Percentiles rank a stretch among this genome's conserved stretches.
Conservation (phyloP, 2,113 vertebrate genomes). For the Ageneiosus marmoratus region DNA sequence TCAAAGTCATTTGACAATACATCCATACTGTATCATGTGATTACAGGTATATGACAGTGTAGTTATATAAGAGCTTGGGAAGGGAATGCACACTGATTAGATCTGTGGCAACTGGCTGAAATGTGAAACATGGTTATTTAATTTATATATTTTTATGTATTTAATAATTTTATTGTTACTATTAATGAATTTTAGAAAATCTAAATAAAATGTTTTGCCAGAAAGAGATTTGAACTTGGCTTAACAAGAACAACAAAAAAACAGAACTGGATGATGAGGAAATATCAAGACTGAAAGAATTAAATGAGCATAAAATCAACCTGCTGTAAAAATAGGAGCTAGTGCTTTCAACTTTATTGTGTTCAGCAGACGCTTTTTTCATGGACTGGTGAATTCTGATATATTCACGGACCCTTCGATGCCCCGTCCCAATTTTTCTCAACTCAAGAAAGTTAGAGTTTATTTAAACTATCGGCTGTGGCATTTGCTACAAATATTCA, state of each 20-base stretch:
- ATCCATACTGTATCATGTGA: background rate
- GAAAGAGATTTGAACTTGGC: background rate
- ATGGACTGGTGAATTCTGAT: background rate
- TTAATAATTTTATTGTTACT: background rate
- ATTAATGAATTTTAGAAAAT: background rate
- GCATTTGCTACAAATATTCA: conserved; percentile 27
- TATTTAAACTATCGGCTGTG: background rate
- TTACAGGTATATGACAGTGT: no score
- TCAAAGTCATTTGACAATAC: conserved; percentile 3
- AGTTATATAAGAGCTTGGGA: background rate
- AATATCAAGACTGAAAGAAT: background rate
- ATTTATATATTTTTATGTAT: background rate
- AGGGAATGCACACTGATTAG: background rate
- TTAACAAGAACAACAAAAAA: background rate
- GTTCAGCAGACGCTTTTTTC: background rate
- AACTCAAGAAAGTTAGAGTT: conserved; percentile 1
- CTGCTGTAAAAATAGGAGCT: background rate
- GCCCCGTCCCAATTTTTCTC: background rate
- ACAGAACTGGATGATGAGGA: background rate
- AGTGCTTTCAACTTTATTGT: background rate
- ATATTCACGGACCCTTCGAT: background rate
- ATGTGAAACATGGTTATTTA: no score
- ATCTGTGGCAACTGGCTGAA: conserved; percentile 3
- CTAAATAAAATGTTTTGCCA: background rate
- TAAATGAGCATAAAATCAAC: background rate